phyloP scores from a whole-genome alignment of 2,888 invertebrate genomes.

The Polymixis flavicincta region DNA sequence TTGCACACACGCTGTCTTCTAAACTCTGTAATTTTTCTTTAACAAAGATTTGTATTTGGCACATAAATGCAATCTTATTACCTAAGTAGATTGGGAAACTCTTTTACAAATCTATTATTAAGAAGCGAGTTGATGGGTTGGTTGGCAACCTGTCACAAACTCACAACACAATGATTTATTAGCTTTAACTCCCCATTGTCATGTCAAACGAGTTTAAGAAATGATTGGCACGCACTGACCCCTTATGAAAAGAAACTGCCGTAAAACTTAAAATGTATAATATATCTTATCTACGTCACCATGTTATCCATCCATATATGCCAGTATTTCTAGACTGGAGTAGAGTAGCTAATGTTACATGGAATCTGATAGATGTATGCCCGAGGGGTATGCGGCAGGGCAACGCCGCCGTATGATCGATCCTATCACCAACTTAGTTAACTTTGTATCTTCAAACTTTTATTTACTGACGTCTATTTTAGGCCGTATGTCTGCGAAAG shows the following conservation, averaged over 20 bases:
- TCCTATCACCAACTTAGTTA: constrained; percentile 61
- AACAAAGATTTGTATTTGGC: background rate
- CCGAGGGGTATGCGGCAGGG: constrained; percentile 58
- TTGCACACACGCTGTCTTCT: background rate
- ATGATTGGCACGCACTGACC: constrained; percentile 20
- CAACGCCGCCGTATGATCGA: constrained; percentile 60
- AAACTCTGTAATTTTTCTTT: background rate
- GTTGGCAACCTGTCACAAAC: constrained; percentile 24
- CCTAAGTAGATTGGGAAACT: constrained; percentile 1
- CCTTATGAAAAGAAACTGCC: constrained; percentile 5
- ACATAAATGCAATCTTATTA: background rate
- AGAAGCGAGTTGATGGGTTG: constrained; percentile 19
- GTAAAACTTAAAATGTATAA: constrained; percentile 5
- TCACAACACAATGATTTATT: constrained; percentile 42
- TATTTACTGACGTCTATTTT: constrained; percentile 50
- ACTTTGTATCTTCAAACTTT: constrained; percentile 53
- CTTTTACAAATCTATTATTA: constrained; percentile 7
- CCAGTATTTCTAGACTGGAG: constrained; percentile 35
- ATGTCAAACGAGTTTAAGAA: constrained; percentile 29
- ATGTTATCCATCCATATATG: constrained; percentile 3
- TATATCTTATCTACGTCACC: background rate
- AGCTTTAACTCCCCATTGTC: constrained; percentile 39
- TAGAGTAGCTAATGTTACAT: constrained; percentile 51
- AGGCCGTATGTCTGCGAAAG: constrained; percentile 34
- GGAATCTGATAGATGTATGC: constrained; percentile 62